Evolutionary conservation across 2,113 vertebrate genomes (phyloP), one percentile per base, ranked within the genome.

Genomic region (Oriolus oriolus): DNA sequence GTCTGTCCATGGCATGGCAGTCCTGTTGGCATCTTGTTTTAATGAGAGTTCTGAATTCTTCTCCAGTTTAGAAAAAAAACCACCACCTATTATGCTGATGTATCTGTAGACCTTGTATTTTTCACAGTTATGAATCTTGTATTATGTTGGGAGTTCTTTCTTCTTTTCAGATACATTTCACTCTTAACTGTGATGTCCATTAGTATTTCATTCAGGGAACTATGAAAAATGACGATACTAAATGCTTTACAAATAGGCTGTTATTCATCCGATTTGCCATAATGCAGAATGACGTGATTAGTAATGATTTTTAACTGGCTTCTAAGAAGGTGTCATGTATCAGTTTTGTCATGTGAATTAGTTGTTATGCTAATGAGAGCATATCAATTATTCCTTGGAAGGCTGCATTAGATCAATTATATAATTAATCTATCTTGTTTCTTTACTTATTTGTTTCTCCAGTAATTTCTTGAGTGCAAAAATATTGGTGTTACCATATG

Each of bases 201-300:
- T 93, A 86, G 39, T 69, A 88, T 91, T 89, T 84, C 24, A 50
- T 84, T 64, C 63, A 84, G 57, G 63, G 63, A 92, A n/a, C 60
- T 78, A 56, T 93, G 90, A 93, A 89, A 97, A 91, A 96, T 69
- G 23, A 60, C 3, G 45, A 88, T 49, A 79, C 70, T 91, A 96
- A 97, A 89, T 74, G 84, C 56, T 94, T 92, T 86, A 92, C 71
- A 96, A 96, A 95, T 86, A 94, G 74, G 27, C 28, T 93, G 93
- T 93, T 73, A 89, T 96, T 96, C 84, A 92, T 95, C 56, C 37
- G 11, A 54, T 91, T 88, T 92, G 54, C 83, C 70, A 87, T 96
- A 95, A 87, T 88, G 80, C 73, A 87, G 64, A 88, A 42, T 86
- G 87, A 90, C 14, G 3, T 94, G 85, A 87, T 87, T 93, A 90